These are phyloP conservation scores for Elanus axillaris DNA, from an alignment of 2,113 vertebrate species.

Conservation along the genomic window DNA sequence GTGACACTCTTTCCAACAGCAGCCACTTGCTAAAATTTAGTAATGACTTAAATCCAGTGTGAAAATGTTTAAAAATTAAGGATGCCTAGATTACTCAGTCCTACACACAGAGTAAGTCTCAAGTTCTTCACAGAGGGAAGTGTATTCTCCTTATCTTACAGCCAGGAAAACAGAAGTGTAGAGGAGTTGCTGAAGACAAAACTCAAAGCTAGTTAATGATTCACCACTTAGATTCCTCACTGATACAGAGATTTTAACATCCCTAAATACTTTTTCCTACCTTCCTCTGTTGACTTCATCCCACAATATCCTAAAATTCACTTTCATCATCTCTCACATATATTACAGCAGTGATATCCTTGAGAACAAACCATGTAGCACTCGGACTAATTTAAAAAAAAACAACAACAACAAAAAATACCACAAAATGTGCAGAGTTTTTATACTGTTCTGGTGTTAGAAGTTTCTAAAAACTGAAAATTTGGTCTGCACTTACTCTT, in stretches of 20 bases:
- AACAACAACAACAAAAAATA: not conserved
- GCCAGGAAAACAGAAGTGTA: not conserved
- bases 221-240: not conserved
- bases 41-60: not conserved
- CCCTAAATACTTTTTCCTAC: not conserved
- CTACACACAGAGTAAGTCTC: not conserved
- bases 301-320: not conserved
- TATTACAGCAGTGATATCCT: not conserved
- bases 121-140: not conserved
- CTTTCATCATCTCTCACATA: not conserved
- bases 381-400: not conserved
- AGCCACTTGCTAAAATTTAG: not conserved
- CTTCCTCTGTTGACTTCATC: not conserved
- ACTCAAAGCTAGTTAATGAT: not conserved
- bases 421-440: not conserved
- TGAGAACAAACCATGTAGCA: not conserved
- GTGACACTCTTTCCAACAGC: not conserved
- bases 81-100: not conserved
- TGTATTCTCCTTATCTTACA: not conserved
- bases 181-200: not conserved
- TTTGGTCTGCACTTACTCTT: not conserved
- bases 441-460: not conserved
- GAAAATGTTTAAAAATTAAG: not conserved
- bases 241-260: not conserved
- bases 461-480: not conserved